Evolutionary conservation across 2,888 invertebrate species (phyloP), one percentile per base, ranked within the genome.

Genomic region (Heliconius erato): DNA sequence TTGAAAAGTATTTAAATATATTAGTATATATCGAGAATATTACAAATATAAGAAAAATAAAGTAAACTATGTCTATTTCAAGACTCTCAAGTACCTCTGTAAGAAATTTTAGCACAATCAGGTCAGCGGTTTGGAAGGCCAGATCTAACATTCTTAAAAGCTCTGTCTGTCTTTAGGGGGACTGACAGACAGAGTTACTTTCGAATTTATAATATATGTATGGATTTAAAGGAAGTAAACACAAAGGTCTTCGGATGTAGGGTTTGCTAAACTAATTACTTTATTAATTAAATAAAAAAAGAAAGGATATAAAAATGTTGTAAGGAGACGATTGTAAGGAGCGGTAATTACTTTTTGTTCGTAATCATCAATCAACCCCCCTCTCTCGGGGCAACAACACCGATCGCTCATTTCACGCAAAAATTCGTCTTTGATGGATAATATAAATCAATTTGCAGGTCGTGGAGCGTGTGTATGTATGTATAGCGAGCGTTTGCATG

Each of bases 381-480:
- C 59, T 40, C 32, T 40, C 65, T 65, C 40, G 77, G 54, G 54
- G 65, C 40, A 40, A 65, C 28, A 74, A 32, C 65, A 77, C 63
- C 65, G 77, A 65, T 77, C 65, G 77, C 65, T 77, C 77, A 77
- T 77, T 77, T 77, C 40, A 77, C 65, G 65, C 76, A 65, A 77
- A 77, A 77, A 77, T 74, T 74, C 74, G 40, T 65, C 77, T 77
- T 77, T 77, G 77, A 77, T 44, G 77, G 74, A 74, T 74, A 74
- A 74, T 74, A 74, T 74, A 74, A 74, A 74, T 54, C 74, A 74
- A 74, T 74, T 74, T 74, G 59, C 74, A 59, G 26, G 54, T 23
- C 69, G 69, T n/a, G 40, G n/a, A 7, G 68, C 28, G 67, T 19
- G 32, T 14, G 32, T 28, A 28, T 28, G 67, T 5, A 26, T 65